A percentile compares a stretch with the other conserved stretches of the same genome.
Conservation (phyloP, 2,113 vertebrate species). For the Arenaria interpres region DNA sequence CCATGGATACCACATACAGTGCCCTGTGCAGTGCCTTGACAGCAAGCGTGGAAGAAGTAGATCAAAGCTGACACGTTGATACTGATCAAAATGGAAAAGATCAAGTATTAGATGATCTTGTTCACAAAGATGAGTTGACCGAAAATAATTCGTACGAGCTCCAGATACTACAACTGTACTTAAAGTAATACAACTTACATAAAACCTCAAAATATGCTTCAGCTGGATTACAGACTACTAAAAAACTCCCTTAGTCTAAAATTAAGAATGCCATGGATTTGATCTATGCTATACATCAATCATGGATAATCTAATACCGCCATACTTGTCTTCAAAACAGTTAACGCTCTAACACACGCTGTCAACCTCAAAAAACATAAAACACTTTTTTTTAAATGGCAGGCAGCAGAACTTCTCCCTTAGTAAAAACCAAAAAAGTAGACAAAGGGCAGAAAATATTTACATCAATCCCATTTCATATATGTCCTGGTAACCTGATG, state of each 20-base stretch:
- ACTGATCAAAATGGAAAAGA: background rate
- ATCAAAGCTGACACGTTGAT: background rate
- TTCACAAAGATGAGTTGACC: background rate
- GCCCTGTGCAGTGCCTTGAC: background rate
- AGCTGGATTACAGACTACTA: background rate
- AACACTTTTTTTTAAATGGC: background rate
- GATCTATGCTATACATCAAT: background rate
- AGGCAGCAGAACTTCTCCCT: background rate
- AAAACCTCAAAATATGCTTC: background rate
- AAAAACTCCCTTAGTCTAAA: background rate
- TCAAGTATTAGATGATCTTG: background rate
- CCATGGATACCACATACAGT: background rate
- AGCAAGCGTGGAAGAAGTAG: background rate
- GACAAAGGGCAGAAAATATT: background rate
- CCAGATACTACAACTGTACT: background rate
- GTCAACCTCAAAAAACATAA: background rate
- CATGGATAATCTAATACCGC: background rate
- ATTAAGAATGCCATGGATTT: background rate
- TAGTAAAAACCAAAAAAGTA: background rate
- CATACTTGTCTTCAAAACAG: background rate
- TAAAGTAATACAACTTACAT: background rate
- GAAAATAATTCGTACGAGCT: background rate
- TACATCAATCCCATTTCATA: background rate
- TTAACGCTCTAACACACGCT: background rate
- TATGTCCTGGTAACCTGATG: background rate